Conservation (phyloP, 2,797 vertebrate species). For the Streptopelia turtur region DNA sequence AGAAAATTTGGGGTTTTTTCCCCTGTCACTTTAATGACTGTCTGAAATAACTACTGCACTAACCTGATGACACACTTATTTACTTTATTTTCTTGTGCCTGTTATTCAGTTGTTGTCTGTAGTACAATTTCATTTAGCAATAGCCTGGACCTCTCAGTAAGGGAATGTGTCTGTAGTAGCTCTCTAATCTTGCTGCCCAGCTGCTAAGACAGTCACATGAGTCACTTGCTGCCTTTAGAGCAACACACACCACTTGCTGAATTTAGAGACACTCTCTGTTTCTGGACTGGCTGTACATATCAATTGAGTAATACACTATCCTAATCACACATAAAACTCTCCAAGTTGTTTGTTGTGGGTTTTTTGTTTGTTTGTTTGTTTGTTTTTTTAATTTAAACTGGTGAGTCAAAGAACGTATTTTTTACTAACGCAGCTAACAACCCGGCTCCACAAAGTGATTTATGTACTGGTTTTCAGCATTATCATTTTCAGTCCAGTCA, state of each 20-base stretch:
- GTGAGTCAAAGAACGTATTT: neutral
- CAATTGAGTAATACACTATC: conserved; percentile 4
- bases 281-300: neutral
- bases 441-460: neutral
- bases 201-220: conserved; percentile 70
- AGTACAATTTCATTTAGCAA: conserved; percentile 61
- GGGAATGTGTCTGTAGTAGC: conserved; percentile 65
- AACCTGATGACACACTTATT: conserved; percentile 67
- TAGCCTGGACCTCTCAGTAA: conserved; percentile 47
- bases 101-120: conserved; percentile 51
- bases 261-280: conserved; percentile 60
- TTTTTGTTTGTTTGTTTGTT: neutral
- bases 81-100: conserved; percentile 56
- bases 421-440: neutral
- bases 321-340: neutral
- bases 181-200: conserved; percentile 70
- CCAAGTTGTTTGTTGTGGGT: neutral
- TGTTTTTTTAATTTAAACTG: neutral
- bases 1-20: accelerated
- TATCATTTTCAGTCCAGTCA: neutral
- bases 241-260: conserved; percentile 64
- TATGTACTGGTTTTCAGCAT: neutral
- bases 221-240: conserved; percentile 72
- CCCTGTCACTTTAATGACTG: neutral
- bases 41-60: conserved; percentile 19